phyloP scores from a whole-genome alignment of 2,888 invertebrate species.

The Euproctis similis region DNA sequence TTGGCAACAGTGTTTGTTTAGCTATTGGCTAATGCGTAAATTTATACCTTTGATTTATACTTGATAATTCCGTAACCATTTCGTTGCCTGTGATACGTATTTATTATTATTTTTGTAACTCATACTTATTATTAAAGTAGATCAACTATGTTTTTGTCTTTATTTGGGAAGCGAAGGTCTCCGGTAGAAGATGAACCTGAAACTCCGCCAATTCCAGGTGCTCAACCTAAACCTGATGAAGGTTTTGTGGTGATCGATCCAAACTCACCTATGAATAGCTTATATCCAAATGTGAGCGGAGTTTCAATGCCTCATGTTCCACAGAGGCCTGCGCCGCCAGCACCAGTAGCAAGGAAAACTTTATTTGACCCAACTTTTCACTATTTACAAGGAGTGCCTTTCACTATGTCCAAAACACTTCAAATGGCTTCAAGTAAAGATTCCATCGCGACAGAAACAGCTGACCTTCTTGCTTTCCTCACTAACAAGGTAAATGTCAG shows the following conservation, averaged over 20 bases:
- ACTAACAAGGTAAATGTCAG: constrained; percentile 59
- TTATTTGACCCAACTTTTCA: constrained; percentile 49
- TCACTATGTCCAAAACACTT: constrained; percentile 64
- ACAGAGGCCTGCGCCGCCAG: constrained; percentile 47
- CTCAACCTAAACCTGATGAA: constrained; percentile 43
- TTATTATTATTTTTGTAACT: too few relatives aligned
- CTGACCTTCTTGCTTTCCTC: constrained; percentile 69
- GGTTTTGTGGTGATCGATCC: constrained; percentile 58
- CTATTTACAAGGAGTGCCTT: constrained; percentile 75
- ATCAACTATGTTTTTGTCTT: constrained; percentile 72
- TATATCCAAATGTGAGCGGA: constrained; percentile 55
- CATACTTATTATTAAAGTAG: too few relatives aligned
- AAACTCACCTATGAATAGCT: constrained; percentile 33
- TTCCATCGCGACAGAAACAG: constrained; percentile 61
- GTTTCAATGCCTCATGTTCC: constrained; percentile 28
- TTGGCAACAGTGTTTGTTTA: too few relatives aligned
- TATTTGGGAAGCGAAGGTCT: constrained; percentile 65
- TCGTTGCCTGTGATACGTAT: too few relatives aligned
- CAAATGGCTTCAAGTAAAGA: constrained; percentile 65
- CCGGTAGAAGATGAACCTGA: constrained; percentile 55
- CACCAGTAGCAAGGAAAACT: constrained; percentile 22
- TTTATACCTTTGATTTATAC: too few relatives aligned
- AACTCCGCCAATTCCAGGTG: constrained; percentile 60
- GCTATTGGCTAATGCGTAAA: too few relatives aligned
- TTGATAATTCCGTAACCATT: too few relatives aligned